Evolutionary conservation across 2,113 vertebrate species (phyloP).

Genomic region (Pogonocichla stellata): DNA sequence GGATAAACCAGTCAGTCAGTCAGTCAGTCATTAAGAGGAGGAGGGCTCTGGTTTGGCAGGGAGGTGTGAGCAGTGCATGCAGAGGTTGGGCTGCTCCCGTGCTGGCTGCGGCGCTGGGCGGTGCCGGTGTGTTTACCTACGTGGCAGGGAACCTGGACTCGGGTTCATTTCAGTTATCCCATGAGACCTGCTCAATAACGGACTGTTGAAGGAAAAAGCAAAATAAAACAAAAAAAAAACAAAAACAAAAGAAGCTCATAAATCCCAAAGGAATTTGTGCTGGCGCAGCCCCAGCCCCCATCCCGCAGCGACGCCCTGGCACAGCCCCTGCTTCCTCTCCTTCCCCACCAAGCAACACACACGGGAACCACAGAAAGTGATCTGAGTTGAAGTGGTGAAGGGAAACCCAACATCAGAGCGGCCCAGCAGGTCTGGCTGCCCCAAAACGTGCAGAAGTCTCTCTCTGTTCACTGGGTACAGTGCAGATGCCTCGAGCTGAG

Average conservation of each 20-base stretch:
- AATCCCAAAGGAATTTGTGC: slow-evolving; percentile 50
- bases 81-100: slow-evolving; percentile 17
- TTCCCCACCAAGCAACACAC: background rate
- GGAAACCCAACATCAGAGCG: background rate
- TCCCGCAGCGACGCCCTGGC: background rate
- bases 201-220: slow-evolving; percentile 87
- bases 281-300: background rate
- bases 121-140: slow-evolving; percentile 85
- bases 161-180: slow-evolving; percentile 94
- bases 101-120: slow-evolving; percentile 22
- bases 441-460: background rate
- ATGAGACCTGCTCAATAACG: slow-evolving; percentile 96
- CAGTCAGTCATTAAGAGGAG: background rate
- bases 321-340: background rate
- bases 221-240: slow-evolving; percentile 61
- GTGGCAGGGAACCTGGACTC: slow-evolving; percentile 82
- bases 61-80: slow-evolving; percentile 76
- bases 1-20: background rate
- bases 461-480: background rate
- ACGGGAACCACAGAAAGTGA: background rate
- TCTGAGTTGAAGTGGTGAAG: background rate
- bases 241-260: slow-evolving; percentile 68
- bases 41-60: slow-evolving; percentile 39
- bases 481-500: background rate
- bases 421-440: background rate